Base-by-base conservation (phyloP, 2,797 vertebrate species). In the Octomys mimax region DNA sequence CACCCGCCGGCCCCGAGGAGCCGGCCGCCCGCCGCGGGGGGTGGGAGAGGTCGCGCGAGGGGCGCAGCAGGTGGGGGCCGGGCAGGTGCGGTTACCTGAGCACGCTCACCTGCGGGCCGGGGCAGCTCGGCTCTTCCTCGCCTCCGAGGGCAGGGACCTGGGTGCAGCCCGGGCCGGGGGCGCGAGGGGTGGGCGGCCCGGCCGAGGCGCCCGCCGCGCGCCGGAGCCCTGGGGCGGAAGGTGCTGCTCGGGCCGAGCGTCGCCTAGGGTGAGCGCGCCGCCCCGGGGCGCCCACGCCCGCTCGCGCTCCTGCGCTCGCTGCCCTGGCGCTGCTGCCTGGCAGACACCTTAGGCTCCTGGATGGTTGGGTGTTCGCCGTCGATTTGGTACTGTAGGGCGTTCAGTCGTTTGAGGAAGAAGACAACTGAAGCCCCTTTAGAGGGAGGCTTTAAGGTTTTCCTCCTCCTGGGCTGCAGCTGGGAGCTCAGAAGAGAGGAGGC, bases 11-110 rank as follows among this genome's bases (percentile, higher is more conserved):
- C 6, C 42, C 39, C 82, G 49, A 68, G 90, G 71, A 77, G 81
- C 71, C 36, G 33, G 78, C 46, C 42, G 71, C 52, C 36, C 12
- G 54, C n/a, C 82, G 79, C 2, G 83, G 91, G 28, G 92, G 92
- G 59, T 11, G 87, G 77, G 21, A 22, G 66, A 61, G 68, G 75
- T 59, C 62, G 66, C 75, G 87, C 2, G 6, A 22, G 77, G 93
- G 94, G 83, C 95, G 96, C 97, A 95, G 97, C 97, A 98, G 97
- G 97, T 98, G 97, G 96, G 96, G 95, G 85, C 83, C 11, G 73
- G 6, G 92, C 96, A 97, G 97, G 97, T 96, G 96, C 91, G 62
- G 92, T 79, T 95, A 97, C 97, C 97, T 97, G 97, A 54, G 54
- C 77, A 1, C 66, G 3, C 77, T 85, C 97, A 89, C 96, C 91